Conservation (phyloP, 2,797 vertebrate species). For the Gobionotothen gibberifrons region DNA sequence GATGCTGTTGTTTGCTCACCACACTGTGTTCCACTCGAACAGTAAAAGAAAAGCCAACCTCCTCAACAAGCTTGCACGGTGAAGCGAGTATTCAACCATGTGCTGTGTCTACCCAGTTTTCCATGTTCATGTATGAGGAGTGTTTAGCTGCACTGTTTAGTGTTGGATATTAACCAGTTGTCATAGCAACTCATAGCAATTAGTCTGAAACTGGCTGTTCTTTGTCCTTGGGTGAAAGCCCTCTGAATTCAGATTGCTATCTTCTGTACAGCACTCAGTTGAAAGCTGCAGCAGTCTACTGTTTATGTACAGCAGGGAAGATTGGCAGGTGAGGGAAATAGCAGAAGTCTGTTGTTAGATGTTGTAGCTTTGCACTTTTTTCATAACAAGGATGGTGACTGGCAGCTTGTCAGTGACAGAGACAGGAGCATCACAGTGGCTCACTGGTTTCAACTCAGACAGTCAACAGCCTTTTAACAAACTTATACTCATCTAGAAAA, state of each 20-base stretch:
- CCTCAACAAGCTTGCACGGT: not conserved
- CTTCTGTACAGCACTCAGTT: conserved; percentile 20
- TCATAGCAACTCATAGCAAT: conserved; percentile 73
- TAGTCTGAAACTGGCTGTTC: conserved; percentile 62
- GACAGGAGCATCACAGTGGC: conserved; percentile 16
- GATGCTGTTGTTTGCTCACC: conserved; percentile 68
- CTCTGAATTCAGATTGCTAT: conserved; percentile 61
- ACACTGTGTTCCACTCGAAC: conserved; percentile 34
- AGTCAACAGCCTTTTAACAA: conserved; percentile 19
- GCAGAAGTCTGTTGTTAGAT: conserved; percentile 34
- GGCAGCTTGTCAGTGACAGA: conserved; percentile 42
- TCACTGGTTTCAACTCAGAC: conserved; percentile 18
- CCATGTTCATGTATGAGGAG: conserved; percentile 42
- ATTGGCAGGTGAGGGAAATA: conserved; percentile 36
- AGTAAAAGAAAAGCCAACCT: conserved; percentile 15
- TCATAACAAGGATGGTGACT: conserved; percentile 31
- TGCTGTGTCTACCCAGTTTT: conserved; percentile 23
- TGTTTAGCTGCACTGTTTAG: conserved; percentile 53
- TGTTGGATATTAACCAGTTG: conserved; percentile 70
- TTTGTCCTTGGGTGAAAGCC: conserved; percentile 69
- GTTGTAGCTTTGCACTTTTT: conserved; percentile 1
- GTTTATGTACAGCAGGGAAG: conserved; percentile 8
- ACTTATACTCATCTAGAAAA: not conserved
- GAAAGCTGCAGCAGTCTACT: conserved; percentile 22
- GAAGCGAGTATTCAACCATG: conserved; percentile 24